Base-by-base conservation (phyloP, 2,888 invertebrate species). In the Andrena camellia region DNA sequence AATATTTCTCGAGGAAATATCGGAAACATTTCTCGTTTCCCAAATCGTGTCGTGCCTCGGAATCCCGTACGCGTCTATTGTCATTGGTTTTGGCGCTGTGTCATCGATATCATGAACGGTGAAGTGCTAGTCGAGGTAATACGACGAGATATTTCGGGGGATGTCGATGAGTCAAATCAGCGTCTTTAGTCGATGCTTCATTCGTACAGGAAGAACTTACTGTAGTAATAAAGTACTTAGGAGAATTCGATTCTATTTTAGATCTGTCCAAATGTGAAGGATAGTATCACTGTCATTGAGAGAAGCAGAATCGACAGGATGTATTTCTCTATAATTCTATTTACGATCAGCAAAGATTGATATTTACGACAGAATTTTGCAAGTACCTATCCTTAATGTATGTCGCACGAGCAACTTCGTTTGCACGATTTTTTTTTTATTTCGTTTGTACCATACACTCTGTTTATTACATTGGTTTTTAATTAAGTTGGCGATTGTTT, bases 21-120 rank as follows among this genome's bases (percentile, higher is more conserved):
- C 31, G 10, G 2, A n/a, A 50, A 54, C 20, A 26, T 60, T 23
- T 26, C 20, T 35, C 3, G 33, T 52, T 52, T 69, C 13, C 17
- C 17, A 42, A 17, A 42, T 42, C 13, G 17, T 17, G 42, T 17
- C 42, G 17, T 42, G 42, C 17, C 2, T 26, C 13, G 26, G 59
- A 77, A 73, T 64, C 23, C 33, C 42, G 33, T 57, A 13, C 63
- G 42, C 31, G 42, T 50, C 10, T 8, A 60, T 13, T 29, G 13
- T 29, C 31, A 64, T 23, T 13, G n/a, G 6, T 8, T 2, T 5
- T 59, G 23, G 23, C 42, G 8, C 4, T 10, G 2, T 13, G 5
- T 17, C 26, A 57, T 20, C 73, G 48, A 77, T 59, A 50, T 20
- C 33, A 10, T 7, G 20, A 23, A 13, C 42, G 4, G 42, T 42